Base-by-base conservation (phyloP, 2,888 invertebrate species). In the Dryocosmus kuriphilus region DNA sequence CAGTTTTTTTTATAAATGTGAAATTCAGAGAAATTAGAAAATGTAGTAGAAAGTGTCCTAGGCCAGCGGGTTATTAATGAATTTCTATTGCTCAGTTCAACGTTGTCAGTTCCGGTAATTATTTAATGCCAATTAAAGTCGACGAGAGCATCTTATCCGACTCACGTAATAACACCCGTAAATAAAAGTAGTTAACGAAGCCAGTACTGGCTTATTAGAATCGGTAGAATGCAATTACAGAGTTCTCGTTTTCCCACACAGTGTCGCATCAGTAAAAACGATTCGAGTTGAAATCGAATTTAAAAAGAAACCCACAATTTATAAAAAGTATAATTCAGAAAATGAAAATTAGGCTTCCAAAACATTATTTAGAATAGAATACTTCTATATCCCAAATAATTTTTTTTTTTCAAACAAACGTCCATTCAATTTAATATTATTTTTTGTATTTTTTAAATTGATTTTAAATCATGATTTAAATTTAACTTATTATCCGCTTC, bases 161-260 rank as follows among this genome's bases (percentile, higher is more conserved):
- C 46, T 46, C 67, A 67, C 46, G 71, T 71, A 71, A 51, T 71
- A 71, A 71, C n/a, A 71, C 51, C 51, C 30, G n/a, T n/a, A 71
- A 71, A 71, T 71, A 71, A 71, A 71, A 51, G 30, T 51, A 51
- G 71, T 51, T 71, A 71, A 71, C 46, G 71, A 71, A 51, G 41
- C 19, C 32, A 63, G 63, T 35, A 38, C 27, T 46, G 19, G 51
- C 46, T 71, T 71, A 71, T 71, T 51, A 51, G 32, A 71, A 71
- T 51, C 51, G n/a, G 51, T 71, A 71, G n/a, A 71, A 27, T 71
- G 30, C 46, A 65, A 41, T 41, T 38, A 71, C 14, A 24, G 14
- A 27, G 16, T 24, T 24, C 51, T 71, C 11, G 51, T 51, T 71
- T 71, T 51, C 30, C n/a, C 30, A 71, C 30, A 32, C 71, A 32